phyloP scores from a whole-genome alignment of 2,797 vertebrate genomes.

The Rousettus madagascariensis region DNA sequence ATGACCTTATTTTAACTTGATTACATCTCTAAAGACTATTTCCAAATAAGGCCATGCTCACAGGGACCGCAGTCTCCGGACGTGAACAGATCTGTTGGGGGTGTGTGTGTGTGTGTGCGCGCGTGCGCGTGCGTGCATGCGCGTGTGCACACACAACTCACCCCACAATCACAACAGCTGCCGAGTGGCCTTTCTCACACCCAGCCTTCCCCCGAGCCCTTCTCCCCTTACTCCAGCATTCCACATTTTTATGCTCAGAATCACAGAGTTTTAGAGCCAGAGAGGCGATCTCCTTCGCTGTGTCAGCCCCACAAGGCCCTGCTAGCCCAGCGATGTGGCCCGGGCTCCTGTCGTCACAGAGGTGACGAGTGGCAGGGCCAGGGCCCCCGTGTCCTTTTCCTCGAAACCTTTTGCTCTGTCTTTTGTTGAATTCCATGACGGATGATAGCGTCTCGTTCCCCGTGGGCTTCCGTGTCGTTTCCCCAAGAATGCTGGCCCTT shows the following conservation, averaged over 20 bases:
- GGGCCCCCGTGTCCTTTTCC: neutral
- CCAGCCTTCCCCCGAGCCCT: neutral
- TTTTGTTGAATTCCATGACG: neutral
- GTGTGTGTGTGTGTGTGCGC: too few relatives aligned
- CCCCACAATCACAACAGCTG: neutral
- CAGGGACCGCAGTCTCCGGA: neutral
- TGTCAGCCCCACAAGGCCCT: neutral
- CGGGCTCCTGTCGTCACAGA: neutral
- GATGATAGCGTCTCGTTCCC: neutral
- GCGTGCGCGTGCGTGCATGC: rapidly evolving
- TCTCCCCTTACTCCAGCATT: neutral
- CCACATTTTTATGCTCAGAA: neutral
- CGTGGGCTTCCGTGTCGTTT: too few relatives aligned
- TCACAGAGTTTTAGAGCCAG: neutral
- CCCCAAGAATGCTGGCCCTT: neutral
- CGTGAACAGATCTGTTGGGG: neutral
- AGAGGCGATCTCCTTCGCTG: neutral
- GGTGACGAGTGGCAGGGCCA: neutral
- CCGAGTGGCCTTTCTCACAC: neutral
- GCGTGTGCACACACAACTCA: neutral
- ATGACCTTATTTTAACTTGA: too few relatives aligned
- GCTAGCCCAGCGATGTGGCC: neutral
- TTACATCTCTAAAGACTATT: neutral
- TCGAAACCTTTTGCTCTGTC: neutral
- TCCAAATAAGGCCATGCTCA: neutral